Percentiles rank a stretch among this genome's conserved stretches.
phyloP scores from a whole-genome alignment of 2,797 vertebrate species.

The Threskiornis aethiopicus region DNA sequence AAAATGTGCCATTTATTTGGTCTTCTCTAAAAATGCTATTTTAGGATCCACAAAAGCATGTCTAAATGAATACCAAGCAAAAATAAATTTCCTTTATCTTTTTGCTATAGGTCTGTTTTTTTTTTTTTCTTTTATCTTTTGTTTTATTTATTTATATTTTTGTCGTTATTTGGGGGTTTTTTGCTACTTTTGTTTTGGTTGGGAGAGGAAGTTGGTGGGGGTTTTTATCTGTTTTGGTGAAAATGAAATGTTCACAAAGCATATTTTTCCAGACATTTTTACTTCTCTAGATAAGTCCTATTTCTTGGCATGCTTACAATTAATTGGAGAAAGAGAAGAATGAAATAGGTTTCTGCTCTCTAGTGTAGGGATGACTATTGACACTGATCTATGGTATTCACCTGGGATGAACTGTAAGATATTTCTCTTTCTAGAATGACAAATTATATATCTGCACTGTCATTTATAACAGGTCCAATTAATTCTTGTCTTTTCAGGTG shows the following conservation, averaged over 20 bases:
- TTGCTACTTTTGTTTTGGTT: neutral
- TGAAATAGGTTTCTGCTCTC: neutral
- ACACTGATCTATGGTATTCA: constrained; percentile 23
- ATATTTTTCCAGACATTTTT: neutral
- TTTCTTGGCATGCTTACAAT: neutral
- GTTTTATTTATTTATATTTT: neutral
- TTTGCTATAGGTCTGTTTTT: neutral
- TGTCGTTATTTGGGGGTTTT: neutral
- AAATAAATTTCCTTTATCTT: neutral
- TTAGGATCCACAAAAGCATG: neutral
- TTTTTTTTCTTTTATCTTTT: neutral
- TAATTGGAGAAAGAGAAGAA: constrained; percentile 14
- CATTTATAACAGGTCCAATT: constrained; percentile 12
- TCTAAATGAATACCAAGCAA: neutral
- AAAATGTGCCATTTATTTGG: neutral
- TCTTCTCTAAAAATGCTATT: neutral
- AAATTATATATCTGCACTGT: neutral
- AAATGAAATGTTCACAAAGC: neutral
- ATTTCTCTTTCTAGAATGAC: neutral
- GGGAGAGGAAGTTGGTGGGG: no score
- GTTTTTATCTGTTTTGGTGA: neutral
- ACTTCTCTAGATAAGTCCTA: neutral
- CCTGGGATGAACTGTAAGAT: neutral
- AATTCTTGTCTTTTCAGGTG: neutral
- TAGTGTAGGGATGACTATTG: constrained; percentile 30